Percentiles rank a stretch among this genome's conserved stretches.
Evolutionary conservation across 2,113 vertebrate species (phyloP).

Genomic region (Coracopsis vasa): DNA sequence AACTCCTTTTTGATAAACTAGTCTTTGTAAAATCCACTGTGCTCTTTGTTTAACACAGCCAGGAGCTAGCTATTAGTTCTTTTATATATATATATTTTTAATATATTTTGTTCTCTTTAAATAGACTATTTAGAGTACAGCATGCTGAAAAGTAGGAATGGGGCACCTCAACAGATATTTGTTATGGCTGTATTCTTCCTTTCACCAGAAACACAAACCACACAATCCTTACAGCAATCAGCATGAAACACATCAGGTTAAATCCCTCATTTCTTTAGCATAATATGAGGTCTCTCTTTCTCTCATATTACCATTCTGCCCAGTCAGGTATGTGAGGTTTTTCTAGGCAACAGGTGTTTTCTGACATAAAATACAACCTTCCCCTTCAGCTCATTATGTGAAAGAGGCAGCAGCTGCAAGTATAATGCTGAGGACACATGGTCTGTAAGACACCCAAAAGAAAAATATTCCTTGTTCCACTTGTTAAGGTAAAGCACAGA

Average conservation of each 20-base stretch:
- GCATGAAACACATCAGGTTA: not conserved
- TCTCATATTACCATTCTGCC: constrained; percentile 71
- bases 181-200: constrained; percentile 16
- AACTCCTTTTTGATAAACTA: constrained; percentile 12
- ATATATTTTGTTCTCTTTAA: constrained; percentile 45
- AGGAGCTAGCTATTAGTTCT: constrained; percentile 51
- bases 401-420: constrained; percentile 76
- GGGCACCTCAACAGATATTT: not conserved
- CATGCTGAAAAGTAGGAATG: constrained; percentile 23
- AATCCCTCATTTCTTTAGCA: constrained; percentile 24
- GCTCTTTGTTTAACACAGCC: constrained; percentile 18
- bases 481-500: constrained; percentile 74
- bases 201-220: constrained; percentile 26
- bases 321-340: constrained; percentile 73
- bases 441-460: constrained; percentile 63
- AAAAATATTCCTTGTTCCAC: constrained; percentile 71
- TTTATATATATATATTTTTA: not conserved
- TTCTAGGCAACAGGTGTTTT: constrained; percentile 78
- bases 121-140: constrained; percentile 48
- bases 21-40: constrained; percentile 57
- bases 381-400: constrained; percentile 64
- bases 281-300: constrained; percentile 4
- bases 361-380: constrained; percentile 75
- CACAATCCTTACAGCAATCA: constrained; percentile 40
- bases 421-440: constrained; percentile 74